Evolutionary conservation across 1,140 invertebrate genomes (phyloP), one percentile per base, ranked within the genome.

Genomic region (Macrostomum lignano): DNA sequence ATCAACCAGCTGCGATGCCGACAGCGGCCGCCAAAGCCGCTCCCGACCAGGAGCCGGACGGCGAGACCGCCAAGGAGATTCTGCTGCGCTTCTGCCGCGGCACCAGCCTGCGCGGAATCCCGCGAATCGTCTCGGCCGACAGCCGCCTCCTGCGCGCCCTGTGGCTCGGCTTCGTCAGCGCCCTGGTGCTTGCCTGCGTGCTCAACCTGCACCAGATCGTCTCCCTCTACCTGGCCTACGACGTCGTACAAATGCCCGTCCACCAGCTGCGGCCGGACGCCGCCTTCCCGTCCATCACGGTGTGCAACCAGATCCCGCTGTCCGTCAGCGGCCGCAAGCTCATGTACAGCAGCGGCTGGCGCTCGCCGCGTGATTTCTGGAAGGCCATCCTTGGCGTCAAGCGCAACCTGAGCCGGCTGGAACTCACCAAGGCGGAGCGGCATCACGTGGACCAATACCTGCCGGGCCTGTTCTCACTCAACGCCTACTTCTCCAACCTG

Each of bases 11-110:
- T n/a, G n/a, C n/a, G n/a, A n/a, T n/a, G n/a, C n/a, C n/a, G n/a
- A n/a, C n/a, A n/a, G n/a, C n/a, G n/a, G n/a, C n/a, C n/a, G n/a
- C n/a, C n/a, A n/a, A n/a, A n/a, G n/a, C n/a, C n/a, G n/a, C n/a
- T n/a, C n/a, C n/a, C n/a, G n/a, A n/a, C n/a, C n/a, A n/a, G n/a
- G n/a, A n/a, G n/a, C n/a, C n/a, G n/a, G n/a, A n/a, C n/a, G n/a
- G n/a, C n/a, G n/a, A n/a, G n/a, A n/a, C n/a, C n/a, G n/a, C n/a
- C n/a, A n/a, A n/a, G n/a, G n/a, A n/a, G n/a, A n/a, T n/a, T n/a
- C n/a, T n/a, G n/a, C n/a, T n/a, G n/a, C n/a, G n/a, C n/a, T 28
- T 28, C 19, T 28, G 26, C 19, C 26, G 19, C 15, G 19, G 19
- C 9, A 28, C 26, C 19, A 28, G 14, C 15, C 15, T 28, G 26